Evolutionary conservation across 2,888 invertebrate species (phyloP).

Genomic region (Oscheius myriophilus): DNA sequence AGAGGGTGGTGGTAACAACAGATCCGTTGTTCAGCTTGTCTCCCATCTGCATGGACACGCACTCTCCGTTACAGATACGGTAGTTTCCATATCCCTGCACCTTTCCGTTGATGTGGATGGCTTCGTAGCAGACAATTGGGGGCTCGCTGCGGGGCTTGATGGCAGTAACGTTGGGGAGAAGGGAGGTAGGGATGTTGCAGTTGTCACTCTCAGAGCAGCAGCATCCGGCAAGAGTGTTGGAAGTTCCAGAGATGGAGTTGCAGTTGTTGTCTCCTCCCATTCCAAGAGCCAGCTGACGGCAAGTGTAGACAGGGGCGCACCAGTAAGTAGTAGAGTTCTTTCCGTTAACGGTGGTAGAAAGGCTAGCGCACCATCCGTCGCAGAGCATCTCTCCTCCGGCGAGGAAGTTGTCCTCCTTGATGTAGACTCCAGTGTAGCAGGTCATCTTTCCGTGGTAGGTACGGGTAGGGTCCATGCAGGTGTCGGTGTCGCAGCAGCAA

Average conservation of each 20-base stretch:
- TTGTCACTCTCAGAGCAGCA: conserved; percentile 40
- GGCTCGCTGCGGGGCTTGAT: conserved; percentile 38
- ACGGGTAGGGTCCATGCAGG: conserved; percentile 39
- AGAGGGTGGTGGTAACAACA: conserved; percentile 38
- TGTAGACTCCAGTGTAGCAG: conserved; percentile 48
- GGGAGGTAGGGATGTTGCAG: conserved; percentile 40
- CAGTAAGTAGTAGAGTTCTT: conserved; percentile 50
- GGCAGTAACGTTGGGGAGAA: conserved; percentile 41
- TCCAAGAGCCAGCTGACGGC: conserved; percentile 50
- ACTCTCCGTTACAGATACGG: conserved; percentile 49
- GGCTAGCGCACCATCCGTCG: conserved; percentile 50
- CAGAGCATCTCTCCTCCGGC: conserved; percentile 50
- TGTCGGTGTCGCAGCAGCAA: conserved; percentile 36
- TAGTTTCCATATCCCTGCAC: conserved; percentile 30
- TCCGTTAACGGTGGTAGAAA: conserved; percentile 42
- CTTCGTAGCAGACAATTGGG: conserved; percentile 52
- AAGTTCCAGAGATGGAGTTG: conserved; percentile 39
- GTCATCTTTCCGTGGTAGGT: conserved; percentile 1
- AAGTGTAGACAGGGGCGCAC: conserved; percentile 47
- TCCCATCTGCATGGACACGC: conserved; percentile 44
- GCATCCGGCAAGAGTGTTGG: conserved; percentile 46
- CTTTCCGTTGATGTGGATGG: conserved; percentile 45
- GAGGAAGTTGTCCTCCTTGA: conserved; percentile 42
- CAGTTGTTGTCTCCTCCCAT: conserved; percentile 53
- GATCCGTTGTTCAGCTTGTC: conserved; percentile 35